Conservation (phyloP, 1,140 invertebrate genomes). For the Cydia pomonella region DNA sequence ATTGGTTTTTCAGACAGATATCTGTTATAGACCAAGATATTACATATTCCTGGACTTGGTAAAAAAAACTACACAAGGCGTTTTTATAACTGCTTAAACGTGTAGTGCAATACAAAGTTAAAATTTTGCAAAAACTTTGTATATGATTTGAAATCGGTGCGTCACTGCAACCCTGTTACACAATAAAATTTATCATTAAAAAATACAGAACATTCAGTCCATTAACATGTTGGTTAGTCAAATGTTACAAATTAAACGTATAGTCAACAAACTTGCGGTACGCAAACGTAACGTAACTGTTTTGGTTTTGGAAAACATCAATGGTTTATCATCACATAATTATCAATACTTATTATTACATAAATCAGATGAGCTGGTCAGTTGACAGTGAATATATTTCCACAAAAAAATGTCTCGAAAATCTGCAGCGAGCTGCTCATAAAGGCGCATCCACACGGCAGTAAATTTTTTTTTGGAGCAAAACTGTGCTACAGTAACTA, state of each 20-base stretch:
- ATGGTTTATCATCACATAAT: conserved; percentile 75
- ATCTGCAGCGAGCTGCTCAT: neutral
- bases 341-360: conserved; percentile 44
- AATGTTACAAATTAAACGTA: conserved; percentile 38
- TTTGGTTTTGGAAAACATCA: conserved; percentile 72
- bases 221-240: conserved; percentile 38
- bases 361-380: conserved; percentile 39
- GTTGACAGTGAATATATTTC: conserved; percentile 1
- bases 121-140: neutral
- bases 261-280: conserved; percentile 66
- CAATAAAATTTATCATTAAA: conserved; percentile 48
- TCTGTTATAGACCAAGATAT: neutral
- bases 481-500: too few species aligned
- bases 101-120: neutral
- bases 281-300: conserved; percentile 44
- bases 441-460: too few species aligned
- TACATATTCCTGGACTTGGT: neutral
- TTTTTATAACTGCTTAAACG: conserved; percentile 4
- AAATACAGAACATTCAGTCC: conserved; percentile 53
- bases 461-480: too few species aligned
- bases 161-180: conserved; percentile 36
- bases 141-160: neutral
- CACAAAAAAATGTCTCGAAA: neutral
- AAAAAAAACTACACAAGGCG: neutral
- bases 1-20: too few species aligned